Evolutionary conservation across 2,797 vertebrate species (phyloP), one percentile per base, ranked within the genome.

Genomic region (Eulemur mongoz): DNA sequence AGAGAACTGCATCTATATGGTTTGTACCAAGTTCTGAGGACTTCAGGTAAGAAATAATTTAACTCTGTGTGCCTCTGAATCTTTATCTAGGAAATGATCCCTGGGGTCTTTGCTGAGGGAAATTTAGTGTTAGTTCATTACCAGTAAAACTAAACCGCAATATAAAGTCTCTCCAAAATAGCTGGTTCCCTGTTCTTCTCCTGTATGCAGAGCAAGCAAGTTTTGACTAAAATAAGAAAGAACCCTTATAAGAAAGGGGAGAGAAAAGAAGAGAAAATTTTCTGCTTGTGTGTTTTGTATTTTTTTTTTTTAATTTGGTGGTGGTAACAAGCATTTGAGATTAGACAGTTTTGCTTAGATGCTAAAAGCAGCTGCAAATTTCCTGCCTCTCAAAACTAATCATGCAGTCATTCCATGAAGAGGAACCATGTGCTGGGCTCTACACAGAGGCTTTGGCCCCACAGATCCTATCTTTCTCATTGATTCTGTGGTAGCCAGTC

Each of bases 191-290:
- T 83, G 27, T 76, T 88, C 7, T 80, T 87, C 10, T 43, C 80
- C 40, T 69, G 15, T 72, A 93, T 80, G 30, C n/a, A 95, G 11
- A 86, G 40, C 12, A 65, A 84, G 59, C 48, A 82, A 82, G 32
- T 93, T 85, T 82, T 97, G 40, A 93, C 23, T 50, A 54, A 94
- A 65, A 79, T 78, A 79, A 93, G 43, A 96, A 94, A 93, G 59
- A 92, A 91, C 14, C 1, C 5, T 92, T 70, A 50, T 48, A 38
- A 27, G 57, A 88, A 82, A 20, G 30, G 50, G 22, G 5, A 1
- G 22, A 50, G 45, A 54, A 95, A 72, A 12, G 30, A 75, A 91
- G 45, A 88, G 23, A 70, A 32, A 13, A 63, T 93, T 87, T 87
- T 76, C 35, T 80, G 50, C 25, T 35, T 83, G 27, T 63, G 30